Evolutionary conservation across 2,888 invertebrate genomes (phyloP).

Genomic region (Copidosoma aretas): DNA sequence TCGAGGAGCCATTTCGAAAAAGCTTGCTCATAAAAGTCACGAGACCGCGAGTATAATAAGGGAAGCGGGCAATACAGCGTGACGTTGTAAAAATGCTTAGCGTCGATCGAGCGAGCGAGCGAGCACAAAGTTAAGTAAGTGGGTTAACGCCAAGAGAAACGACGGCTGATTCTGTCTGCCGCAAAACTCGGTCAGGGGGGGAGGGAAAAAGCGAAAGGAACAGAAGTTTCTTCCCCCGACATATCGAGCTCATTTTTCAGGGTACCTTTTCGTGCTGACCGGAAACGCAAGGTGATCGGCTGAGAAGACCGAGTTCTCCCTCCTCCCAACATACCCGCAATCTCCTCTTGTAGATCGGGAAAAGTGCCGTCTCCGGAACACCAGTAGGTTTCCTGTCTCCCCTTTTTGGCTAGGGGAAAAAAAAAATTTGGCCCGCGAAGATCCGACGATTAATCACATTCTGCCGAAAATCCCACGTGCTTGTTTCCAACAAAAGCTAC

Average conservation of each 20-base stretch:
- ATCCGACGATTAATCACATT: too few relatives aligned
- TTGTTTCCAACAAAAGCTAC: too few relatives aligned
- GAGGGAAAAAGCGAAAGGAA: not conserved
- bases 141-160: slow-evolving; percentile 7
- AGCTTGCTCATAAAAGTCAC: too few relatives aligned
- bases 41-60: too few relatives aligned
- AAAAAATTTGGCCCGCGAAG: too few relatives aligned
- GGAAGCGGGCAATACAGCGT: too few relatives aligned
- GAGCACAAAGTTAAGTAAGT: not conserved
- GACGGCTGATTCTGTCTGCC: not conserved
- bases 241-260: slow-evolving; percentile 23
- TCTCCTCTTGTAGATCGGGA: too few relatives aligned
- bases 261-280: slow-evolving; percentile 19
- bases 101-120: not conserved
- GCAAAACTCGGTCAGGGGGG: not conserved
- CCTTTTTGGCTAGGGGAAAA: too few relatives aligned
- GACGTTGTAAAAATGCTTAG: not conserved
- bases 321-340: not conserved
- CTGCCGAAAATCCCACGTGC: too few relatives aligned
- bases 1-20: too few relatives aligned
- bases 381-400: too few relatives aligned
- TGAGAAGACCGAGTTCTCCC: slow-evolving; percentile 8
- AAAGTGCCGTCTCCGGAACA: too few relatives aligned
- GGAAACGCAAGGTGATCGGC: slow-evolving; percentile 24
- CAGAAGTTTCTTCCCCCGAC: slow-evolving; percentile 4